Base-by-base conservation (phyloP, 2,113 vertebrate species). In the Thunnus thynnus region DNA sequence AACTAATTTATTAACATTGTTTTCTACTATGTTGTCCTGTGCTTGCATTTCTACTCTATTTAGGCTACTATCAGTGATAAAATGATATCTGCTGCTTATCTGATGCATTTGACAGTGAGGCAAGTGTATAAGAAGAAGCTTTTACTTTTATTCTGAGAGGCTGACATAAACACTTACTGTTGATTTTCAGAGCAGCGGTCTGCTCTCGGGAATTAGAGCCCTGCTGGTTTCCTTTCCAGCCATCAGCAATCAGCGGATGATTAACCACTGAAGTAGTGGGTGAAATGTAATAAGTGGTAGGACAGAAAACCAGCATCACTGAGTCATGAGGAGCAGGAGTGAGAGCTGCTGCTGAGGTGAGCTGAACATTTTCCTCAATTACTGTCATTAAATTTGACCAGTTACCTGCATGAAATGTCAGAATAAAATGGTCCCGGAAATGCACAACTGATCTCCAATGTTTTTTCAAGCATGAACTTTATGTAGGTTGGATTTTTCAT, bases 211-310 rank as follows among this genome's bases (percentile, higher is more conserved):
- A 77, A 70, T 65, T 70, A 62, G n/a, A 74, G 27, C 54, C 25
- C 44, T 65, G 58, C 72, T 78, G 64, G 2, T 66, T 58, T 51
- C n/a, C n/a, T 64, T 67, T 46, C 25, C 30, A 44, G 5, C 72
- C 11, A 16, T 52, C 72, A 52, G 61, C 72, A 77, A 76, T 80
- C 69, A 52, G 72, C 11, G 1, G 13, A 46, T 76, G 84, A 81
- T 78, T 50, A 84, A n/a, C 44, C 0, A 1, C 72, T n/a, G 0
- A 64, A 32, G 50, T 41, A 16, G 68, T 75, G 65, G 52, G 30
- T 60, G 54, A 72, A 66, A 41, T 41, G 36, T 41, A 41, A 41
- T 41, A 41, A 41, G 36, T 41, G 36, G 36, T 41, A 30, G 27
- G 27, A 41, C 8, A 8, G 36, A 41, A 41, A 41, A 41, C 12